phyloP scores from a whole-genome alignment of 2,888 invertebrate species.

The Cylindroiulus punctatus region DNA sequence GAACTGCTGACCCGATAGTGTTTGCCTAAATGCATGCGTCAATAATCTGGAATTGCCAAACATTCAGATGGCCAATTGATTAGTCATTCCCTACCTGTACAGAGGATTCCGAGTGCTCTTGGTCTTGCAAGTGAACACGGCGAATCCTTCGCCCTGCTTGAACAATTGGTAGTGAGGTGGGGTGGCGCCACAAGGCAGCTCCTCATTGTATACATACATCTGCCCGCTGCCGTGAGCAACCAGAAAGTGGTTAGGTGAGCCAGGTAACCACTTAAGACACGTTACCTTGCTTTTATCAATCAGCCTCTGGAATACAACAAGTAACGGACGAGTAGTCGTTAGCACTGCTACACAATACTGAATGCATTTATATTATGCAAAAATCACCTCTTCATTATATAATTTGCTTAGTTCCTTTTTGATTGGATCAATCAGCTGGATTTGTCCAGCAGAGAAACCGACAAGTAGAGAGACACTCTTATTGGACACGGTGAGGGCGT shows the following conservation, averaged over 20 bases:
- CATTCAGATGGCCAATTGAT: neutral
- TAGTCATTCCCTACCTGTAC: slow-evolving; percentile 71
- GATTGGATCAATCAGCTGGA: slow-evolving; percentile 96
- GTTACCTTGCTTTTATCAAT: slow-evolving; percentile 96
- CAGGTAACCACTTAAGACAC: slow-evolving; percentile 97
- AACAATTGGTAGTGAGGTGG: slow-evolving; percentile 94
- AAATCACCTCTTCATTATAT: slow-evolving; percentile 96
- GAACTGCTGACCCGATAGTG: no score
- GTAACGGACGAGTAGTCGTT: neutral
- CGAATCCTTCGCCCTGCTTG: slow-evolving; percentile 93
- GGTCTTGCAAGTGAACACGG: slow-evolving; percentile 94
- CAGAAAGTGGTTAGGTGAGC: slow-evolving; percentile 91
- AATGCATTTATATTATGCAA: neutral
- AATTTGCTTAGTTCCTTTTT: slow-evolving; percentile 95
- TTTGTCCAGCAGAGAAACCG: slow-evolving; percentile 98
- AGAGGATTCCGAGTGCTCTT: slow-evolving; percentile 96
- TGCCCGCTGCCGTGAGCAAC: slow-evolving; percentile 96
- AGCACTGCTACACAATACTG: neutral
- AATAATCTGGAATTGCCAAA: neutral
- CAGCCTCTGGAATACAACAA: slow-evolving; percentile 75
- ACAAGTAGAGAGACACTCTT: slow-evolving; percentile 91
- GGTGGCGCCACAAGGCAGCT: slow-evolving; percentile 87
- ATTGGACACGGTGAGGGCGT: slow-evolving; percentile 80
- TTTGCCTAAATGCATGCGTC: no score
- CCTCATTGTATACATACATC: slow-evolving; percentile 97